Evolutionary conservation across 2,113 vertebrate species (phyloP).

Genomic region (Mellivora capensis): DNA sequence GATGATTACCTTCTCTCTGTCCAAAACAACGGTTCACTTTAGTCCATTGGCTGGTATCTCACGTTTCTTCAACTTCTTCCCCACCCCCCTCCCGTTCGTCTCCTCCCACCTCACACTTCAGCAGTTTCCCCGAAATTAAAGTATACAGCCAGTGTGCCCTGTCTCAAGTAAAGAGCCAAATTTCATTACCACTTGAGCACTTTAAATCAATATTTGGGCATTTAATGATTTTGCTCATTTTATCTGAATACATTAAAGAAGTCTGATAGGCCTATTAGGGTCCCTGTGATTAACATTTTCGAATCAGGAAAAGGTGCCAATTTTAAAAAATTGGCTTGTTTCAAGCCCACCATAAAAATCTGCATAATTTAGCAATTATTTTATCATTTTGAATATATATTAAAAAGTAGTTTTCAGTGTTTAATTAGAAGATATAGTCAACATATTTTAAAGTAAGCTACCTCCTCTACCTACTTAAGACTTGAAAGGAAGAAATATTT

Average conservation of each 20-base stretch:
- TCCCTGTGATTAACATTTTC: constrained; percentile 83
- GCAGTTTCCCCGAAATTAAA: constrained; percentile 44
- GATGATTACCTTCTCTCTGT: background rate
- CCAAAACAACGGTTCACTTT: background rate
- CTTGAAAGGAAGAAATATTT: constrained; percentile 70
- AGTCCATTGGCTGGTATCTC: background rate
- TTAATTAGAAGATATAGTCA: constrained; percentile 79
- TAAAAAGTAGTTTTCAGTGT: constrained; percentile 75
- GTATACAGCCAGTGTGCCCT: constrained; percentile 68
- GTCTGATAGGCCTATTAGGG: constrained; percentile 80
- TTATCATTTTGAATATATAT: constrained; percentile 82
- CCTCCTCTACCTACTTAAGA: constrained; percentile 60
- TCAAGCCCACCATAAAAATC: constrained; percentile 82
- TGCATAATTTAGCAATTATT: constrained; percentile 85
- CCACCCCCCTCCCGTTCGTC: background rate
- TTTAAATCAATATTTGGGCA: constrained; percentile 87
- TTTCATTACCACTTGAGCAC: constrained; percentile 80
- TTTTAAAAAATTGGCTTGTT: constrained; percentile 81
- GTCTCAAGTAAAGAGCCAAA: constrained; percentile 75
- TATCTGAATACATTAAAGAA: constrained; percentile 82
- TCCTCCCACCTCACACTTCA: constrained; percentile 33
- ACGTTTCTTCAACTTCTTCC: background rate
- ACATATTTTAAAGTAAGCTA: constrained; percentile 75
- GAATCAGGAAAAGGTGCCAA: constrained; percentile 84
- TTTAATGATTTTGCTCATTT: constrained; percentile 85